Evolutionary conservation across 2,797 vertebrate species (phyloP).

Genomic region (Poecilia gillii): DNA sequence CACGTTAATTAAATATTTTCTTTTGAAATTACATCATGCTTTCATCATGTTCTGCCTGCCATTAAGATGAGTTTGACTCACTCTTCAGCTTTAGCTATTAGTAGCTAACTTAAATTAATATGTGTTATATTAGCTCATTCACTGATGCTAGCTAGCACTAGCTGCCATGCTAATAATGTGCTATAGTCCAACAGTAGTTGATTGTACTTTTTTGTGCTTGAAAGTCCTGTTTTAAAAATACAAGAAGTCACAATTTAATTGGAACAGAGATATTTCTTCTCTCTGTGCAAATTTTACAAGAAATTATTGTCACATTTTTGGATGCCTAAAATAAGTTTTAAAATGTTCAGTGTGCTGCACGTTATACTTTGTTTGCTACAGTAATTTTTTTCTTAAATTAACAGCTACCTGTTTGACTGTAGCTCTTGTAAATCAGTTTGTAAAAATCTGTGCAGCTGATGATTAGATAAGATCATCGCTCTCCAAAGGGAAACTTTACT

Average conservation of each 20-base stretch:
- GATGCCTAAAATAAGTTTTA: background rate
- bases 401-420: background rate
- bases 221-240: background rate
- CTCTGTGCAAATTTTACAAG: background rate
- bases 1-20: background rate
- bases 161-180: background rate
- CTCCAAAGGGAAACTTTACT: background rate
- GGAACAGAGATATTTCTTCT: background rate
- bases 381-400: background rate
- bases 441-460: background rate
- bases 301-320: background rate
- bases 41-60: background rate
- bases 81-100: background rate
- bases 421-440: conserved; percentile 1
- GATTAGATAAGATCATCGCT: background rate
- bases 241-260: background rate
- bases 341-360: background rate
- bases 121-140: background rate
- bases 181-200: background rate
- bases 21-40: background rate
- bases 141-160: background rate
- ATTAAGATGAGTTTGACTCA: background rate
- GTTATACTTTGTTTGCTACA: background rate
- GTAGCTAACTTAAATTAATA: background rate
- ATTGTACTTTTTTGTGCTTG: background rate